Percentiles rank a stretch among this genome's conserved stretches.
These are phyloP conservation scores for Caradrina kadenii DNA, from an alignment of 2,888 invertebrate genomes.

Conservation along the genomic window DNA sequence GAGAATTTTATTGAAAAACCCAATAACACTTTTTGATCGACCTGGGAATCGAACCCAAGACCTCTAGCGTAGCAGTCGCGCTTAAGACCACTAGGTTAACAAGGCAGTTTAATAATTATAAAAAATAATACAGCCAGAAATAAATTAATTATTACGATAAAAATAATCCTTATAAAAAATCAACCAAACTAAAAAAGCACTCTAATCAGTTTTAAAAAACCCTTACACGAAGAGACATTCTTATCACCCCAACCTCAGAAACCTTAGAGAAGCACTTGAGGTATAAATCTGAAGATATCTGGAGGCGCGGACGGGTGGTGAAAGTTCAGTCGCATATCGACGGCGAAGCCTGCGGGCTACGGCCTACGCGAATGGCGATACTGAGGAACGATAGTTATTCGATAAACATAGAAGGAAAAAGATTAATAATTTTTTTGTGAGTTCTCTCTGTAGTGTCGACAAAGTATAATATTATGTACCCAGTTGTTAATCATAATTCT, in stretches of 20 bases:
- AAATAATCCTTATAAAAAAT: not conserved
- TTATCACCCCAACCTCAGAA: constrained; percentile 64
- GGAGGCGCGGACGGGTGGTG: constrained; percentile 80
- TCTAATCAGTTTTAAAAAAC: not conserved
- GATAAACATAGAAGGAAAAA: constrained; percentile 33
- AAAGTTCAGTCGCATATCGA: constrained; percentile 80
- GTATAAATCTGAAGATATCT: constrained; percentile 79
- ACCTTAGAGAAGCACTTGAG: constrained; percentile 65
- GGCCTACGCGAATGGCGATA: constrained; percentile 73
- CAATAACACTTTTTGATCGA: no score
- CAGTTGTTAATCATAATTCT: no score
- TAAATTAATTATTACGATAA: not conserved
- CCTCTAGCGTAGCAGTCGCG: no score
- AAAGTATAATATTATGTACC: no score
- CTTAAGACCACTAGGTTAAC: no score
- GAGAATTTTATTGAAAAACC: no score
- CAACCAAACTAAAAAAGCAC: not conserved
- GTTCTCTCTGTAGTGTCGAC: not conserved
- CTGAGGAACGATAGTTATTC: constrained; percentile 57
- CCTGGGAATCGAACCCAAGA: no score
- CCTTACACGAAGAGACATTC: constrained; percentile 37
- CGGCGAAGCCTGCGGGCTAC: constrained; percentile 76
- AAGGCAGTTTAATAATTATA: no score
- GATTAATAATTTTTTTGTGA: not conserved
- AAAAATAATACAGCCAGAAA: no score